These are phyloP conservation scores for Pimephales promelas DNA, from an alignment of 2,113 vertebrate species.

Conservation along the genomic window DNA sequence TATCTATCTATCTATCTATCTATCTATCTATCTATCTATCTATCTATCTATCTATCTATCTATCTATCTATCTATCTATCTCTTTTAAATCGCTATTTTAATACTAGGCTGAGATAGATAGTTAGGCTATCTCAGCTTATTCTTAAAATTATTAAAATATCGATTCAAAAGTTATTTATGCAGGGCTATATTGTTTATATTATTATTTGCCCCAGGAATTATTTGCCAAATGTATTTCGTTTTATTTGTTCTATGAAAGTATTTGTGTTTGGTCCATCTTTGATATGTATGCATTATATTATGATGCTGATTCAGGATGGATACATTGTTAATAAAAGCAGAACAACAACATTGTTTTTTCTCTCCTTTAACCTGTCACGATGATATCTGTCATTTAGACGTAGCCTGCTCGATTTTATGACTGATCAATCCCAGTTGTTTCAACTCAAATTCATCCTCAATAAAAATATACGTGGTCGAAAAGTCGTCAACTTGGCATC, in stretches of 20 bases:
- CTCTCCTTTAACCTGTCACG: not conserved
- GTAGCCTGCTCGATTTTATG: not conserved
- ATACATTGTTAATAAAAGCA: not conserved
- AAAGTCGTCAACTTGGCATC: not conserved
- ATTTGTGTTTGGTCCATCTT: constrained; percentile 1
- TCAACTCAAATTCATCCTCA: not conserved
- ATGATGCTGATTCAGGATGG: not conserved
- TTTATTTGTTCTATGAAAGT: not conserved
- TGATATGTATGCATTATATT: not conserved
- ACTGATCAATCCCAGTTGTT: not conserved
- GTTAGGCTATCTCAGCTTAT: not conserved
- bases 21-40: constrained; percentile 24
- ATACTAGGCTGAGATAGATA: no score
- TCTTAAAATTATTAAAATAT: not conserved
- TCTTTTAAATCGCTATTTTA: no score
- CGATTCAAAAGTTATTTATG: not conserved
- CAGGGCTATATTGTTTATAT: not conserved
- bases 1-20: constrained; percentile 21
- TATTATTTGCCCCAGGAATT: not conserved
- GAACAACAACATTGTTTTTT: not conserved
- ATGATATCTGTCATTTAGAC: not conserved
- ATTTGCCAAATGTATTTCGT: not conserved
- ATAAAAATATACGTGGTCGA: not conserved
- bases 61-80: constrained; percentile 2
- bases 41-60: constrained; percentile 20